phyloP scores from a whole-genome alignment of 2,113 vertebrate species.

The Podarcis muralis region DNA sequence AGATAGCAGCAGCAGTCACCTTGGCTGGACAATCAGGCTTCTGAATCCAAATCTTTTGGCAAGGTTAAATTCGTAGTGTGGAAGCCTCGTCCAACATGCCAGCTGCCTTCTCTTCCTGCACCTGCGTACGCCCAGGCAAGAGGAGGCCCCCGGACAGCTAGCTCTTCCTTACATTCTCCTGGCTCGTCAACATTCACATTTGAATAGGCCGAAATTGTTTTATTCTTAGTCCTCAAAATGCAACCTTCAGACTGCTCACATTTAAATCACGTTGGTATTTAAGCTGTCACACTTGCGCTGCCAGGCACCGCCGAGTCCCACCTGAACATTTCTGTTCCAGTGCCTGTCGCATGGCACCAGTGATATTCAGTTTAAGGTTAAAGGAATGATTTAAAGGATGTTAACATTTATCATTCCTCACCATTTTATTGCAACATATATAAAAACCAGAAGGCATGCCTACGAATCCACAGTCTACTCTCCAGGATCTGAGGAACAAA shows the following conservation, averaged over 20 bases:
- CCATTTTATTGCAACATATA: slow-evolving; percentile 24
- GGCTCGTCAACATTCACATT: slow-evolving; percentile 22
- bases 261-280: slow-evolving; percentile 61
- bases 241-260: slow-evolving; percentile 46
- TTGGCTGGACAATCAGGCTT: slow-evolving; percentile 36
- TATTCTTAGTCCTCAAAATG: slow-evolving; percentile 30
- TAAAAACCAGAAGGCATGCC: slow-evolving; percentile 55
- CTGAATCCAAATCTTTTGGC: slow-evolving; percentile 25
- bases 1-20: slow-evolving; percentile 1
- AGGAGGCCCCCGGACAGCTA: neutral
- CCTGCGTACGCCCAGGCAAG: slow-evolving; percentile 21
- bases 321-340: slow-evolving; percentile 61
- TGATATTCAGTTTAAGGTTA: slow-evolving; percentile 66
- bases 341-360: slow-evolving; percentile 52
- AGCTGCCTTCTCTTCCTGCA: neutral
- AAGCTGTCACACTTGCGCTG: slow-evolving; percentile 61
- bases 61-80: slow-evolving; percentile 22
- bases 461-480: slow-evolving; percentile 46
- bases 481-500: slow-evolving; percentile 46
- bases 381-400: slow-evolving; percentile 27
- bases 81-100: neutral
- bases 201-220: slow-evolving; percentile 33
- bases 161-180: neutral
- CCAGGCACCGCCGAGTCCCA: slow-evolving; percentile 52
- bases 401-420: slow-evolving; percentile 30